Conservation (phyloP, 2,888 invertebrate genomes). For the Drosophila pseudotakahashii region DNA sequence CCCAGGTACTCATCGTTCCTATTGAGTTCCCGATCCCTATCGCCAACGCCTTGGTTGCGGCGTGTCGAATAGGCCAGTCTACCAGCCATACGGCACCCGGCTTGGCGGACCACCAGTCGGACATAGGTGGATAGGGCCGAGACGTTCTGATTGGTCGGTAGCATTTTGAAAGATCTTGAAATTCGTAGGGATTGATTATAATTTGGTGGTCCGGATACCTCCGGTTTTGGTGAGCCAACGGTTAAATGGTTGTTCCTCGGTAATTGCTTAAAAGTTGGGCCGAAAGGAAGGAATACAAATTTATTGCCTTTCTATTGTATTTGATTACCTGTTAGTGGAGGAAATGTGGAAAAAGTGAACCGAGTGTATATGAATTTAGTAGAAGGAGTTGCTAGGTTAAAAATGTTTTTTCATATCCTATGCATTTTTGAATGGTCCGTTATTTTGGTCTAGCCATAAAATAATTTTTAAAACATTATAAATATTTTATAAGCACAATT, state of each 20-base stretch:
- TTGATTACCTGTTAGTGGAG: background rate
- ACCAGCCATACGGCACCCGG: background rate
- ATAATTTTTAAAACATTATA: no score
- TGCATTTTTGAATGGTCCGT: no score
- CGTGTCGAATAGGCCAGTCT: background rate
- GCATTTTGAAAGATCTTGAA: background rate
- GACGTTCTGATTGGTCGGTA: background rate
- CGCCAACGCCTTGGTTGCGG: background rate
- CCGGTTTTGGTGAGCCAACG: background rate
- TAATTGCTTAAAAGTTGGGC: background rate
- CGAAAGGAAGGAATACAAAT: constrained; percentile 6
- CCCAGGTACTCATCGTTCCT: background rate
- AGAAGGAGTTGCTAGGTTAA: background rate
- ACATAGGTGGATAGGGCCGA: background rate
- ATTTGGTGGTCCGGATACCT: background rate
- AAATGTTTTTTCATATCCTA: background rate
- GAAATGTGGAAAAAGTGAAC: background rate
- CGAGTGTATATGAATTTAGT: background rate
- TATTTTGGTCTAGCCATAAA: no score
- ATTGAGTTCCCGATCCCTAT: background rate
- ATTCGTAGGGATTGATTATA: background rate
- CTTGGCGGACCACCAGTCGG: background rate
- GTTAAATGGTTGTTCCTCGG: background rate
- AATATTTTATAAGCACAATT: no score
- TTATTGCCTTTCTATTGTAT: background rate